These are phyloP conservation scores for Imbricaverruca yamaguchii DNA, from an alignment of 2,888 invertebrate genomes.

Conservation along the genomic window DNA sequence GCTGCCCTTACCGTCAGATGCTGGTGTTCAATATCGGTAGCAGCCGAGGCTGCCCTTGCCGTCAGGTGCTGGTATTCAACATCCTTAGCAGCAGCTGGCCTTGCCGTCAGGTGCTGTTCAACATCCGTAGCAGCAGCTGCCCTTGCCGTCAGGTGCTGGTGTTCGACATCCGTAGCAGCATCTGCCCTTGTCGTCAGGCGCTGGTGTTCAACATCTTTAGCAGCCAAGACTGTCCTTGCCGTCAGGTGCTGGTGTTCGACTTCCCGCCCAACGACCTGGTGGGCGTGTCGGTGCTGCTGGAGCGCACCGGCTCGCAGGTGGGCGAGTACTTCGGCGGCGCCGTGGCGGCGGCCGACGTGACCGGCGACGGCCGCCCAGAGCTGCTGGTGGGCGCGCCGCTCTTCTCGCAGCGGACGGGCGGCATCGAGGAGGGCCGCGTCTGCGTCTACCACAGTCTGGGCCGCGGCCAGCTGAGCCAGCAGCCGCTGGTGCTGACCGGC, in stretches of 20 bases:
- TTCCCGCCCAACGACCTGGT: conserved; percentile 16
- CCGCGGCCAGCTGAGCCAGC: not conserved
- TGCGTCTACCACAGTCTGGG: conserved; percentile 25
- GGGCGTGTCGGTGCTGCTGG: not conserved
- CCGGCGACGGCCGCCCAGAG: conserved; percentile 38
- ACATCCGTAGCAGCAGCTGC: too few relatives aligned
- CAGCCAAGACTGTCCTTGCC: too few relatives aligned
- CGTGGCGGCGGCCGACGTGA: conserved; percentile 38
- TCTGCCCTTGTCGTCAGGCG: too few relatives aligned
- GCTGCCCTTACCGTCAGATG: too few relatives aligned
- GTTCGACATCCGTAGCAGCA: too few relatives aligned
- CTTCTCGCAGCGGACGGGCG: conserved; percentile 27
- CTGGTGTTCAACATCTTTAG: too few relatives aligned
- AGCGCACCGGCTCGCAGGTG: conserved; percentile 29
- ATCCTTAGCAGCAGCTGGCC: too few relatives aligned
- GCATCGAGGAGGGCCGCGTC: conserved; percentile 27
- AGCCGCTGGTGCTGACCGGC: conserved; percentile 33
- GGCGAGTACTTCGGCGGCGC: conserved; percentile 40
- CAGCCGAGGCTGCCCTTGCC: too few relatives aligned
- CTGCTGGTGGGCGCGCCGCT: conserved; percentile 40
- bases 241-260: conserved; percentile 15
- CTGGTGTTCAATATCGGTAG: too few relatives aligned
- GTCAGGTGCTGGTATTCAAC: too few relatives aligned
- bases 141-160: too few relatives aligned
- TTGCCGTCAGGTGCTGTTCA: too few relatives aligned